These are phyloP conservation scores for Trachelus stipa DNA, from an alignment of 2,888 invertebrate genomes.

Conservation along the genomic window DNA sequence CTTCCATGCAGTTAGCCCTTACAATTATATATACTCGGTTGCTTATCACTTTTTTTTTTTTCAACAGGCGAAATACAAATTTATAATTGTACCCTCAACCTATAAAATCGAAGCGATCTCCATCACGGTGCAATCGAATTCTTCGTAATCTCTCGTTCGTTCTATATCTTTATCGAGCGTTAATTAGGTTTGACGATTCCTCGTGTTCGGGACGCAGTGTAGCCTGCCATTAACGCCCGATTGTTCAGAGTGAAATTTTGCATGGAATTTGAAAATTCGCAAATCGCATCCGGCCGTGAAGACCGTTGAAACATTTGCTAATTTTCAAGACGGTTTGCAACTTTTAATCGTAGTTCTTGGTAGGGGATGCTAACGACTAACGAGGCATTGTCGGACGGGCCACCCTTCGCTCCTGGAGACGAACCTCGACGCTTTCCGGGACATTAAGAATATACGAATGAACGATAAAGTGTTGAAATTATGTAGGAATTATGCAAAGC, in stretches of 20 bases:
- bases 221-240: not conserved
- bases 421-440: constrained; percentile 38
- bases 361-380: constrained; percentile 52
- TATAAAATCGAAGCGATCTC: too few species aligned
- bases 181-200: too few species aligned
- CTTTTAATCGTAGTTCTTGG: constrained; percentile 57
- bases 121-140: too few species aligned
- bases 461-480: constrained; percentile 53
- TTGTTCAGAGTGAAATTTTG: not conserved
- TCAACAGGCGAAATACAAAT: not conserved
- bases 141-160: too few species aligned
- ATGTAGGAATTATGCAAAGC: constrained; percentile 51
- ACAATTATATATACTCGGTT: not conserved
- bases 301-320: constrained; percentile 37
- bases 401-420: constrained; percentile 11
- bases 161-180: too few species aligned
- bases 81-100: not conserved
- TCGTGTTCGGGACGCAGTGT: not conserved
- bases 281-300: not conserved
- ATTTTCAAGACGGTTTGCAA: constrained; percentile 56
- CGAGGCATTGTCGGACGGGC: constrained; percentile 56
- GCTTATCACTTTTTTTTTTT: not conserved
- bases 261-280: not conserved
- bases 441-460: constrained; percentile 50
- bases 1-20: not conserved